Evolutionary conservation across 2,888 invertebrate genomes (phyloP).

Genomic region (Idaea straminata): DNA sequence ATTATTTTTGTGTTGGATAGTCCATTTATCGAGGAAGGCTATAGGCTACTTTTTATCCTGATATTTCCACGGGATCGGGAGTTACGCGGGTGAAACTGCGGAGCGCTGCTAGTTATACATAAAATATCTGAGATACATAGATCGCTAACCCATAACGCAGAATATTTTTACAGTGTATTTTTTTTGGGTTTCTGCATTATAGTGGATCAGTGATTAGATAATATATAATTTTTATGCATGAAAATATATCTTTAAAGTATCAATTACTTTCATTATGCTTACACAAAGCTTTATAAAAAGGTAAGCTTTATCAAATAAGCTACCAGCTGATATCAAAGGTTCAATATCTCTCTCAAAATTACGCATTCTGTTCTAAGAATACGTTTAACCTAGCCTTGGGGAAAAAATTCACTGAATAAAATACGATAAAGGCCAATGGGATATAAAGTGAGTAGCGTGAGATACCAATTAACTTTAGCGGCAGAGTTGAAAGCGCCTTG

Average conservation of each 20-base stretch:
- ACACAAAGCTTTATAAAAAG: background rate
- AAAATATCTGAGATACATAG: too few species aligned
- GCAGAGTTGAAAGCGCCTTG: constrained; percentile 58
- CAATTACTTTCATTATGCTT: background rate
- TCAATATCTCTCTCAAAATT: background rate
- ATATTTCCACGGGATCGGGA: too few species aligned
- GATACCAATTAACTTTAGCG: constrained; percentile 60
- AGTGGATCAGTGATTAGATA: too few species aligned
- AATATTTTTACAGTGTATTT: too few species aligned
- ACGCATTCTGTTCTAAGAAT: constrained; percentile 5
- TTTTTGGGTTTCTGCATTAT: too few species aligned
- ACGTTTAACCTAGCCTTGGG: constrained; percentile 1
- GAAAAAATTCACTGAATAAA: constrained; percentile 37
- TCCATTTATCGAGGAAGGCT: too few species aligned
- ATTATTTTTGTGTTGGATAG: too few species aligned
- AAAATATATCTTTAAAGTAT: background rate
- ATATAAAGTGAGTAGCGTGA: constrained; percentile 46
- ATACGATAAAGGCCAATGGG: constrained; percentile 45
- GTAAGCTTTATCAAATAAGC: background rate
- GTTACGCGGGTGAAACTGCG: too few species aligned
- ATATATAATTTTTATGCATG: background rate
- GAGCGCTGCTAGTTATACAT: too few species aligned
- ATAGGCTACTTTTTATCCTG: too few species aligned
- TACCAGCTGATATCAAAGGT: background rate
- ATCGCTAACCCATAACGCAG: too few species aligned